These are phyloP conservation scores for Spinibarbus caldwelli DNA, from an alignment of 2,797 vertebrate species.

Conservation along the genomic window DNA sequence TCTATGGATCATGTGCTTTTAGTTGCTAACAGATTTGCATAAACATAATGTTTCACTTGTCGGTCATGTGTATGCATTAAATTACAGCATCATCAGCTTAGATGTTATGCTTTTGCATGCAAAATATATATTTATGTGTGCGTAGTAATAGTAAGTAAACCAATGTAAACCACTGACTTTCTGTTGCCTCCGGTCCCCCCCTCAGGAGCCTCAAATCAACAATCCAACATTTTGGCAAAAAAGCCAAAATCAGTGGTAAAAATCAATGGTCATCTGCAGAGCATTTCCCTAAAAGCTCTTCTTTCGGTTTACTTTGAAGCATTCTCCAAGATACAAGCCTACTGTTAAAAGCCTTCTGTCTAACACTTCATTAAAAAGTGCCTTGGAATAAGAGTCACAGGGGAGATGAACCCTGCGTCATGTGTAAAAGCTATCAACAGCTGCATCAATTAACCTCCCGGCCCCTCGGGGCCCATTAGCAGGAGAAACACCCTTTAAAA, in stretches of 20 bases:
- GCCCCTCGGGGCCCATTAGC: conserved; percentile 86
- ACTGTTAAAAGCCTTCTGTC: conserved; percentile 83
- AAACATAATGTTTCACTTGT: neutral
- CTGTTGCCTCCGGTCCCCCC: no score
- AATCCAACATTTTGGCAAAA: no score
- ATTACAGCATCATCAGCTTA: neutral
- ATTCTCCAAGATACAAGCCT: conserved; percentile 74
- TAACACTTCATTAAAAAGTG: conserved; percentile 93
- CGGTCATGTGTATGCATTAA: neutral
- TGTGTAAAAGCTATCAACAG: conserved; percentile 90
- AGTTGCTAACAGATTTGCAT: conserved; percentile 10
- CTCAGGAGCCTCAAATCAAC: no score
- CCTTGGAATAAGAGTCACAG: conserved; percentile 86
- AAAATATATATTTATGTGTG: neutral
- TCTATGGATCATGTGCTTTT: neutral
- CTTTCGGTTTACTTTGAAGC: conserved; percentile 67
- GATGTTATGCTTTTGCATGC: neutral
- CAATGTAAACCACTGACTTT: no score
- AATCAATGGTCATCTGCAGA: conserved; percentile 77
- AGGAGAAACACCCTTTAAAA: conserved; percentile 87
- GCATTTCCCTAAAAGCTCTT: conserved; percentile 57
- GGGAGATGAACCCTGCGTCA: conserved; percentile 83
- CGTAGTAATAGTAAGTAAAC: no score
- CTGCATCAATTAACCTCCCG: conserved; percentile 91
- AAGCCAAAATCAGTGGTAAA: no score